These are phyloP conservation scores for Amblyraja radiata DNA, from an alignment of 2,797 vertebrate genomes.

Conservation along the genomic window DNA sequence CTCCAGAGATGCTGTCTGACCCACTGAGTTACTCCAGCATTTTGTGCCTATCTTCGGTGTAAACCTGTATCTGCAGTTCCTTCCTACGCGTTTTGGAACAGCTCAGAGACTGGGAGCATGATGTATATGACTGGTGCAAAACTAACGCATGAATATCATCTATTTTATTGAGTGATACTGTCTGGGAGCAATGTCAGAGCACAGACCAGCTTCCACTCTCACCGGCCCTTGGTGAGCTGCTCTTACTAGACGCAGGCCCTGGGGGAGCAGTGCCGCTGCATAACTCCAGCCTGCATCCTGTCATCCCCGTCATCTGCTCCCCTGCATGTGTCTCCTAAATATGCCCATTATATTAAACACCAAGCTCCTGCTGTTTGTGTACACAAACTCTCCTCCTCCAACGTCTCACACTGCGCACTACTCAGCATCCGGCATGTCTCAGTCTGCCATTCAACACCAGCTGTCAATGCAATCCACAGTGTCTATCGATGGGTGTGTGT, in stretches of 20 bases:
- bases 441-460: neutral
- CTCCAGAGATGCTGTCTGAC: too few relatives aligned
- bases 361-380: neutral
- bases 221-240: neutral
- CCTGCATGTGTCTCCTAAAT: neutral
- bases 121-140: neutral
- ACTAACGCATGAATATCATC: neutral
- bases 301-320: neutral
- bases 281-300: neutral
- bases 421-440: neutral
- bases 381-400: neutral
- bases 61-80: too few relatives aligned
- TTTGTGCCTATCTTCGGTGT: too few relatives aligned
- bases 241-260: neutral
- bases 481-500: neutral
- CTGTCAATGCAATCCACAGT: neutral
- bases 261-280: neutral
- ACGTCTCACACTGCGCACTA: neutral
- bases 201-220: neutral
- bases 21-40: too few relatives aligned
- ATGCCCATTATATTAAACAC: neutral
- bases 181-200: neutral
- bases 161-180: neutral
- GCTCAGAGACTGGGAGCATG: neutral
- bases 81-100: too few relatives aligned